These are phyloP conservation scores for Drosophila leonis DNA, from an alignment of 2,888 invertebrate genomes.

Conservation along the genomic window DNA sequence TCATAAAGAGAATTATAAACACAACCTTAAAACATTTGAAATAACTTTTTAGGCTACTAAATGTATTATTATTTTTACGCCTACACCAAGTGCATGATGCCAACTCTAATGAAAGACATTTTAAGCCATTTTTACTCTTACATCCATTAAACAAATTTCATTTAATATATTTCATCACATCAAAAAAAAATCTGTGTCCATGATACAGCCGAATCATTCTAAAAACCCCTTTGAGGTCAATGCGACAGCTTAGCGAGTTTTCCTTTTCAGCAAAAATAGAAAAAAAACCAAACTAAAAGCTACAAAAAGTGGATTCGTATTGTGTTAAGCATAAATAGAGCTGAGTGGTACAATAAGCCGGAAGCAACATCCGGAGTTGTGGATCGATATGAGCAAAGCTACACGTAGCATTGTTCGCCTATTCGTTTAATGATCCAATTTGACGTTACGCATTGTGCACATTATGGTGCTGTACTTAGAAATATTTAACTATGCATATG, in stretches of 20 bases:
- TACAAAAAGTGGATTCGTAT: constrained; percentile 41
- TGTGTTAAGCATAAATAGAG: constrained; percentile 74
- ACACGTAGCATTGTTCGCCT: constrained; percentile 68
- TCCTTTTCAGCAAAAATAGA: constrained; percentile 25
- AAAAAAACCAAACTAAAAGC: not conserved
- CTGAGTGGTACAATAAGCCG: constrained; percentile 80
- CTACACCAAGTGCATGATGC: not conserved
- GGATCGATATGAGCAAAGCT: constrained; percentile 77
- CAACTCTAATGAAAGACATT: not conserved
- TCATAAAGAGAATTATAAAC: not conserved
- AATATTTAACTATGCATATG: constrained; percentile 63
- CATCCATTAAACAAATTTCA: not conserved
- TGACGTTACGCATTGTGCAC: constrained; percentile 81
- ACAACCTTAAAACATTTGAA: not conserved
- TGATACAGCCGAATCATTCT: constrained; percentile 26
- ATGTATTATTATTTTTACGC: not conserved
- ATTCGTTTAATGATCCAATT: constrained; percentile 79
- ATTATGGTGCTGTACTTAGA: constrained; percentile 58
- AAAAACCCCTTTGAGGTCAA: constrained; percentile 53
- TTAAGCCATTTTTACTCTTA: not conserved
- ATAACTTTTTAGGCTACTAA: not conserved
- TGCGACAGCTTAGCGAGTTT: constrained; percentile 47
- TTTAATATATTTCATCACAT: constrained; percentile 30
- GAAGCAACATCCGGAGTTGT: constrained; percentile 84
- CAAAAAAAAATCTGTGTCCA: constrained; percentile 19